phyloP scores from a whole-genome alignment of 2,113 vertebrate genomes.

The Austrofundulus limnaeus region DNA sequence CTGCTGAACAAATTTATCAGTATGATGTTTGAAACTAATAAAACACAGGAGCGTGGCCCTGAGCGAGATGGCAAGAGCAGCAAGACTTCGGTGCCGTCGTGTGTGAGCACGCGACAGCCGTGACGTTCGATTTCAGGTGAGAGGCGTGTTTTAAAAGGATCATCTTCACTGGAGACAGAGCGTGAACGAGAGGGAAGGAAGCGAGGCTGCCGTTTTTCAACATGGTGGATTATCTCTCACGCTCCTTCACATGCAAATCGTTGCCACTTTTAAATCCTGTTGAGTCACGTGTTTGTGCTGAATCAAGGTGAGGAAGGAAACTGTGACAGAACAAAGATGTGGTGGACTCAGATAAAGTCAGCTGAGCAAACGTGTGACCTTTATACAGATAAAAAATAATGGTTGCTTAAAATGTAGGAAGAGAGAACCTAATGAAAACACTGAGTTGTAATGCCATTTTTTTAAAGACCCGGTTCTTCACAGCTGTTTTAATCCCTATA shows the following conservation, averaged over 20 bases:
- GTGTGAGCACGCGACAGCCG: background rate
- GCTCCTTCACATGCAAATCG: conserved; percentile 20
- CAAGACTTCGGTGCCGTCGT: background rate
- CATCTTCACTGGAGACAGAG: conserved; percentile 32
- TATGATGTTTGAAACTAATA: background rate
- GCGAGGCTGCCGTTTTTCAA: conserved; percentile 31
- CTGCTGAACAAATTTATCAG: conserved; percentile 1
- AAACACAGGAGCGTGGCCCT: conserved; percentile 7
- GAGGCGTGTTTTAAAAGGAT: conserved; percentile 8
- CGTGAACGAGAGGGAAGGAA: conserved; percentile 24
- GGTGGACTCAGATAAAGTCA: conserved; percentile 31
- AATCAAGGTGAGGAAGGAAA: conserved; percentile 61
- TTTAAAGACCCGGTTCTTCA: too few relatives aligned
- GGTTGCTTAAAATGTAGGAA: background rate
- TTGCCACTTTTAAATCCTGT: conserved; percentile 13
- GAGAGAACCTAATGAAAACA: background rate
- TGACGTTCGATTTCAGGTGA: conserved; percentile 24
- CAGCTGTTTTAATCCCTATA: too few relatives aligned
- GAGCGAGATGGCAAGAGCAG: conserved; percentile 1
- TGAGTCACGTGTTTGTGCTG: conserved; percentile 25
- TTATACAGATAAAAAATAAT: background rate
- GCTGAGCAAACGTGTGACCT: conserved; percentile 1
- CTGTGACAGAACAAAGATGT: conserved; percentile 32
- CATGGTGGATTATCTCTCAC: conserved; percentile 50
- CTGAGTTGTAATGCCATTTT: background rate